Percentiles rank a stretch among this genome's conserved stretches.
Evolutionary conservation across 2,797 vertebrate genomes (phyloP).

Genomic region (Schizopygopsis malacanthus): DNA sequence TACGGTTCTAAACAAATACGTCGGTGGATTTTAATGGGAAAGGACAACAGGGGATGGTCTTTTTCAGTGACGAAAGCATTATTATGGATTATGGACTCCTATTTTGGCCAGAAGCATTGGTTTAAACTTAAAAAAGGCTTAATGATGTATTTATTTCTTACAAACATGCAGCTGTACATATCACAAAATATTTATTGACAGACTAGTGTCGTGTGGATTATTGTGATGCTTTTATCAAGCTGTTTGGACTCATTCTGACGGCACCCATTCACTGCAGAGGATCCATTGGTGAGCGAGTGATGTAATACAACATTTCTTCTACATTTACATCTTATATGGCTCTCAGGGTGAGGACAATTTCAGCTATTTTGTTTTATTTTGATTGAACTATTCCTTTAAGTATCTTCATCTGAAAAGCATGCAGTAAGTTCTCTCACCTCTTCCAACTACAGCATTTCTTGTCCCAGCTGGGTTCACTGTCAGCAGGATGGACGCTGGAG

Average conservation of each 20-base stretch:
- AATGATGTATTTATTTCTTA: too few species aligned
- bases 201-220: too few species aligned
- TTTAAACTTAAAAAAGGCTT: too few species aligned
- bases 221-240: too few species aligned
- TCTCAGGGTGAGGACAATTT: background rate
- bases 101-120: too few species aligned
- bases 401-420: background rate
- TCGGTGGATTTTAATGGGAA: background rate
- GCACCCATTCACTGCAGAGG: too few species aligned
- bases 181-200: too few species aligned
- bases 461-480: slow-evolving; percentile 74
- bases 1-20: background rate
- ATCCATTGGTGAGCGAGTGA: too few species aligned
- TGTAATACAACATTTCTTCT: background rate
- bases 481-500: slow-evolving; percentile 85
- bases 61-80: background rate
- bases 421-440: slow-evolving; percentile 10
- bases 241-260: too few species aligned
- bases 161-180: too few species aligned
- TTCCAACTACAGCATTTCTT: slow-evolving; percentile 80
- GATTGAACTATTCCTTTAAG: background rate
- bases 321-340: background rate
- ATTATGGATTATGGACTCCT: background rate
- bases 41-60: background rate
- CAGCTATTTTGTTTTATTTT: background rate